These are phyloP conservation scores for Eleutherodactylus coqui DNA, from an alignment of 2,797 vertebrate genomes.

Conservation along the genomic window DNA sequence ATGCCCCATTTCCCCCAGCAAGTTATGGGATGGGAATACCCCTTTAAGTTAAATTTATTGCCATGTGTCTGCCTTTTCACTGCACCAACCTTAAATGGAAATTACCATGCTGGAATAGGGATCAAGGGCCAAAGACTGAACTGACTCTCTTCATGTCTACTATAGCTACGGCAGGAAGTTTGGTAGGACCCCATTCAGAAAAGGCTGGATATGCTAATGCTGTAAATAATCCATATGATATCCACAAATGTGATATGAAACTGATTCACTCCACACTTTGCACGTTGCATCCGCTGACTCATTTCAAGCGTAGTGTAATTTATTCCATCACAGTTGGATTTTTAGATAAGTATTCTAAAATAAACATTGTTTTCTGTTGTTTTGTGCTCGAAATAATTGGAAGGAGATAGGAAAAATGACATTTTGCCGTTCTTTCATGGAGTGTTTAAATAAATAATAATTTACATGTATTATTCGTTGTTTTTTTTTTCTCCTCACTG, in stretches of 20 bases:
- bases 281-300: neutral
- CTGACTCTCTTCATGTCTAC: neutral
- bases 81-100: neutral
- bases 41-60: no score
- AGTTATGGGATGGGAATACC: no score
- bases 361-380: conserved; percentile 14
- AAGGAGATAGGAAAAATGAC: conserved; percentile 39
- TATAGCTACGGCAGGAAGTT: neutral
- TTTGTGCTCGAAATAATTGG: conserved; percentile 32
- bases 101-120: no score
- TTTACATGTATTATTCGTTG: neutral
- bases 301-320: conserved; percentile 6
- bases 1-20: no score
- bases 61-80: no score
- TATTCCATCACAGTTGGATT: neutral
- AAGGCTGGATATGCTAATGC: neutral
- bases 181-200: neutral
- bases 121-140: no score
- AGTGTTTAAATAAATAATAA: conserved; percentile 13
- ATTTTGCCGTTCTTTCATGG: conserved; percentile 38
- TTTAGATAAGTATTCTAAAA: conserved; percentile 2
- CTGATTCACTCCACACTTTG: neutral
- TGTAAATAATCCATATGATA: neutral
- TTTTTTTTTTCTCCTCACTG: conserved; percentile 16
- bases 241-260: neutral